These are phyloP conservation scores for Tetranychus urticae DNA, from an alignment of 1,140 invertebrate species.

Conservation along the genomic window DNA sequence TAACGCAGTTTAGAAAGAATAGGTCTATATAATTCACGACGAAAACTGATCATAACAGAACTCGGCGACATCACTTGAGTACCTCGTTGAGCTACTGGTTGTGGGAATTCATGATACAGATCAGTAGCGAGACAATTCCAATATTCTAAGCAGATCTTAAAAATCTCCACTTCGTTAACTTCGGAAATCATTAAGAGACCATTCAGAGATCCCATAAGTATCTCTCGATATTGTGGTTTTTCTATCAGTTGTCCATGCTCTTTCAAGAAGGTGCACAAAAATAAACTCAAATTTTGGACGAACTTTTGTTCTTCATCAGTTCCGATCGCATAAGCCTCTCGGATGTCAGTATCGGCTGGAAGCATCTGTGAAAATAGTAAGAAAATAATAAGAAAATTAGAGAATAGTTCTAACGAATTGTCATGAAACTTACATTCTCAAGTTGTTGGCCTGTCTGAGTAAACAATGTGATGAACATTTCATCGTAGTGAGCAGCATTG, in stretches of 20 bases:
- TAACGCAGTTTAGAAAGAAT: conserved; percentile 75
- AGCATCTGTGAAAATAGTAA: conserved; percentile 38
- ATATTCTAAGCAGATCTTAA: conserved; percentile 98
- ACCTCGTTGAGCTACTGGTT: not conserved
- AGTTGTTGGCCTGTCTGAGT: conserved; percentile 71
- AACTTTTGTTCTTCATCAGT: conserved; percentile 95
- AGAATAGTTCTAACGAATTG: not conserved
- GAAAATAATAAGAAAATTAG: not conserved
- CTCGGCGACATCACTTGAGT: not conserved
- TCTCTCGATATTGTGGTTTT: conserved; percentile 36
- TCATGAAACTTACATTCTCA: conserved; percentile 25
- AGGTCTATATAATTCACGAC: conserved; percentile 41
- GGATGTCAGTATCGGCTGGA: conserved; percentile 66
- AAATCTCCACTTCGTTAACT: conserved; percentile 97
- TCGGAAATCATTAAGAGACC: conserved; percentile 92
- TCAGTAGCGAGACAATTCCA: conserved; percentile 84
- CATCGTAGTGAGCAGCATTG: conserved; percentile 52
- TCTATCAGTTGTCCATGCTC: conserved; percentile 76
- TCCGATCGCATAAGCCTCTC: conserved; percentile 71
- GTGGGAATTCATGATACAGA: conserved; percentile 34
- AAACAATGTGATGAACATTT: conserved; percentile 68
- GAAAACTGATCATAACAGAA: conserved; percentile 10
- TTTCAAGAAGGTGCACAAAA: conserved; percentile 87
- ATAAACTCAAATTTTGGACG: conserved; percentile 92
- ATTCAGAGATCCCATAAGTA: conserved; percentile 52